Evolutionary conservation across 1,140 invertebrate genomes (phyloP).

Genomic region (Brachionus rubens): DNA sequence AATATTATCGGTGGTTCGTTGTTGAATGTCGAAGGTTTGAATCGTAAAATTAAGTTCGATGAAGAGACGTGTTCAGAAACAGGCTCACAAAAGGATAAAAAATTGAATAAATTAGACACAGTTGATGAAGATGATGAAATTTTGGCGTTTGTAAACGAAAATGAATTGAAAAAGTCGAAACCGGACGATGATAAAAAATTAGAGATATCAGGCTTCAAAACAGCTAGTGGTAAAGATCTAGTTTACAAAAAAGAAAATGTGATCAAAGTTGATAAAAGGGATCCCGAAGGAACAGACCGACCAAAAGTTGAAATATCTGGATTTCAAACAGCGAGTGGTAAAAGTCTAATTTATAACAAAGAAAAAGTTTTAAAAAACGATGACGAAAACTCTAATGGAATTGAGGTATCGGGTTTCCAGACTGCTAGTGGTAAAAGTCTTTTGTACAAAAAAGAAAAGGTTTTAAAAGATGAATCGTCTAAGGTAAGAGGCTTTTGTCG

Average conservation of each 20-base stretch:
- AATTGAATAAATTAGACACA: not conserved
- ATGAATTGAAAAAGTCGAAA: not conserved
- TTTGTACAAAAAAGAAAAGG: not conserved
- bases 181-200: no score
- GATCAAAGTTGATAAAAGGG: not conserved
- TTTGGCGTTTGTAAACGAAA: not conserved
- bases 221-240: not conserved
- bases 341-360: constrained; percentile 7
- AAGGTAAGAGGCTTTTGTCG: not conserved
- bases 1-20: no score
- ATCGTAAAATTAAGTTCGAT: not conserved
- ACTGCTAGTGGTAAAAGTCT: not conserved
- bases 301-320: not conserved
- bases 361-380: not conserved
- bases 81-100: no score
- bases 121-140: not conserved
- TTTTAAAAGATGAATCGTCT: not conserved
- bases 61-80: not conserved
- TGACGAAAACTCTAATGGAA: no score
- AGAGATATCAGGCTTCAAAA: not conserved
- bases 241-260: constrained; percentile 8
- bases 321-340: constrained; percentile 21
- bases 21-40: not conserved
- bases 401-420: not conserved
- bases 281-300: not conserved